Evolutionary conservation across 2,888 invertebrate species (phyloP), one percentile per base, ranked within the genome.

Genomic region (Agonum fuliginosum): DNA sequence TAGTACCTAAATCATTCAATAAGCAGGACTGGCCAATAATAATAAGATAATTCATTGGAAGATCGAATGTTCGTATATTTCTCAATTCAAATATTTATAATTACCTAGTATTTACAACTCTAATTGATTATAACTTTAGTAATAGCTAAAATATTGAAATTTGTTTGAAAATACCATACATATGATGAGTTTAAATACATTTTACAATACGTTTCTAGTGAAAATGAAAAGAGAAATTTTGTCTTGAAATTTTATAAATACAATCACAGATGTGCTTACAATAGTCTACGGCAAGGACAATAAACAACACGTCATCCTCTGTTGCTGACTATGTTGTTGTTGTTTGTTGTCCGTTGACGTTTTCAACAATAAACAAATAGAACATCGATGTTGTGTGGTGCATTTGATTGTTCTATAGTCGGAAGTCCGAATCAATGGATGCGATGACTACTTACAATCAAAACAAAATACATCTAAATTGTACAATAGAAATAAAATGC

Each of bases 241-340:
- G 77, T 79, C 30, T 30, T 79, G 48, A 62, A 72, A 77, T 62
- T 72, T 80, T 78, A 80, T 75, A 79, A 79, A 80, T 81, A 80
- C 80, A 82, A 83, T 83, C 83, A 83, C 83, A 83, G 83, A 82
- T 80, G 81, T 82, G 83, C 83, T 83, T 83, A 62, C 62, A 62
- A 62, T 48, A 65, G 27, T 75, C 5, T 51, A 24, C 14, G n/a
- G 14, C 12, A 27, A 14, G 12, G 51, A 8, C 30, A 30, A 30
- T 3, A 3, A 30, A 30, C 30, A 5, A 8, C n/a, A n/a, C n/a
- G n/a, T n/a, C n/a, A n/a, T n/a, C n/a, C n/a, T n/a, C n/a, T n/a
- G n/a, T n/a, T n/a, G n/a, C n/a, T n/a, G n/a, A n/a, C n/a, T n/a
- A n/a, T n/a, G n/a, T n/a, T n/a, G n/a, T n/a, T n/a, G n/a, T n/a